Base-by-base conservation (phyloP, 2,888 invertebrate species). In the Panopea generosa region DNA sequence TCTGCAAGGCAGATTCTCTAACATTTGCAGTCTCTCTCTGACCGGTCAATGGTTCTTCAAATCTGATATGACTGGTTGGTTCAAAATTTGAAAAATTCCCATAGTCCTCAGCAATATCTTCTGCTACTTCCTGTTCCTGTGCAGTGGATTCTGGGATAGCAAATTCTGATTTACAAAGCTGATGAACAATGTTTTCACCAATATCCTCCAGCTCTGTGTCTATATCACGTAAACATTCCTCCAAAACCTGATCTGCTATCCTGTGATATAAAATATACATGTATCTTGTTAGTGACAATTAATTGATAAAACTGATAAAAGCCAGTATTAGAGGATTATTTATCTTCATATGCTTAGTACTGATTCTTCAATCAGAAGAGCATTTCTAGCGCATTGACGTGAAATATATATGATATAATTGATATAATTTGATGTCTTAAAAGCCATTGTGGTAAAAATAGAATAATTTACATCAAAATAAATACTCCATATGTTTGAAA, bases 91-190 rank as follows among this genome's bases (percentile, higher is more conserved):
- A 4, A 33, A 33, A 11, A 33, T 33, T 33, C 33, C 33, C 45
- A 33, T 33, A 33, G 11, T 33, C 33, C 33, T 7, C 33, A 33
- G 33, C 33, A 33, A 33, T 33, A n/a, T 26, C 29, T 18, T 55
- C 60, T 33, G 50, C 59, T 26, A 45, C 56, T 33, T 67, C 40
- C 50, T 57, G 40, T 16, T 49, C 18, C 43, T 52, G 45, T 16
- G 55, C 14, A 9, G 22, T 29, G 53, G 45, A 18, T 33, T 76
- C 76, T 22, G 80, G 80, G 24, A 81, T 26, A 18, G 81, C 70
- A 56, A 91, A 90, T 76, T 91, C 91, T 4, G 90, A 77, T 61
- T 86, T 87, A 76, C 88, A 91, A 40, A 90, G 85, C 55, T 90
- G 87, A 53, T 88, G 86, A 11, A 89, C 90, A 40, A 90, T 88